These are phyloP conservation scores for Herpetotheres cachinnans DNA, from an alignment of 2,113 vertebrate species.

Conservation along the genomic window DNA sequence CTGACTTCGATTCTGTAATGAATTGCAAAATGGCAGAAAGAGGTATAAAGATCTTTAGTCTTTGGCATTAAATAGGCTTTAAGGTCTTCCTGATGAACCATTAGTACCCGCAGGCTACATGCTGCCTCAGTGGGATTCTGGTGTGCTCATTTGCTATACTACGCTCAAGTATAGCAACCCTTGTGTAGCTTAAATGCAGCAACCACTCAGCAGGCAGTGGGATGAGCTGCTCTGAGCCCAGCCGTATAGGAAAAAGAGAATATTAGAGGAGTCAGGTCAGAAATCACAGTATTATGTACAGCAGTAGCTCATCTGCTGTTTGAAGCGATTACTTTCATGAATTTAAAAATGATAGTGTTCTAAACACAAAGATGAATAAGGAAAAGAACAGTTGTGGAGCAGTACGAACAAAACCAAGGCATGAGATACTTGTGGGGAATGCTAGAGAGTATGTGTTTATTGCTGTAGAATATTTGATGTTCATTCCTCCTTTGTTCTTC, in stretches of 20 bases:
- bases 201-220: not conserved
- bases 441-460: not conserved
- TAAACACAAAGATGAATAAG: not conserved
- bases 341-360: not conserved
- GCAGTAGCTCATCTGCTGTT: not conserved
- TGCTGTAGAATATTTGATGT: not conserved
- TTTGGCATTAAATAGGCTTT: not conserved
- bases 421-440: not conserved
- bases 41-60: not conserved
- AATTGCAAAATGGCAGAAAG: constrained; percentile 10
- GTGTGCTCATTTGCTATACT: not conserved
- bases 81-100: constrained; percentile 1
- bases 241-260: not conserved
- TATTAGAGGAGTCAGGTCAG: not conserved
- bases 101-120: not conserved
- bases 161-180: not conserved
- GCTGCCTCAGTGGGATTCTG: constrained; percentile 12
- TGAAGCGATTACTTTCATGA: not conserved
- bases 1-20: not conserved
- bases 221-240: not conserved
- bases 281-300: not conserved
- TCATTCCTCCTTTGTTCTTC: accelerated
- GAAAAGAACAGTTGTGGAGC: not conserved
- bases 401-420: not conserved
- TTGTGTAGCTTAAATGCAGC: not conserved